Percentiles rank a stretch among this genome's conserved stretches.
These are phyloP conservation scores for Scleropages formosus DNA, from an alignment of 2,797 vertebrate species.

Conservation along the genomic window DNA sequence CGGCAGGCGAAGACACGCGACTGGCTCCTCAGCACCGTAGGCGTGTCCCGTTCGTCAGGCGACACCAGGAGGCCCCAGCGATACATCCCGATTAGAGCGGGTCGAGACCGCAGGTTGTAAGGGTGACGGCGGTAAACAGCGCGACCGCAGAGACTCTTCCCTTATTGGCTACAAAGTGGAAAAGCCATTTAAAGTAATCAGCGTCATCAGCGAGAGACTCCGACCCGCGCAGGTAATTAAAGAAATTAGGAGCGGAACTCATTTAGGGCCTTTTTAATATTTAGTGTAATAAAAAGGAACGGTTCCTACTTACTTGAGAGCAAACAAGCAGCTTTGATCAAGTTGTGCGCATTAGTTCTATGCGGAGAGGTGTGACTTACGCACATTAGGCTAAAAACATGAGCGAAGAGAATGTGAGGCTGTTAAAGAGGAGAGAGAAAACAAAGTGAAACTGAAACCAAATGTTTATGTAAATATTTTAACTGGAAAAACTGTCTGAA, in stretches of 20 bases:
- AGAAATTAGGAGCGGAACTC: background rate
- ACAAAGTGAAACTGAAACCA: background rate
- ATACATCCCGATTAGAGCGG: too few relatives aligned
- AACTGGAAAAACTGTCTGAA: background rate
- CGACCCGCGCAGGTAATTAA: constrained; percentile 11
- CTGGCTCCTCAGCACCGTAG: too few relatives aligned
- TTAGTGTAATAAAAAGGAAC: background rate
- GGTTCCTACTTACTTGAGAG: background rate
- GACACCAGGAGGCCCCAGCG: too few relatives aligned
- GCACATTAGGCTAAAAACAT: background rate
- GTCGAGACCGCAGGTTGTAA: too few relatives aligned
- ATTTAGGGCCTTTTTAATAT: background rate
- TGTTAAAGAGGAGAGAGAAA: background rate
- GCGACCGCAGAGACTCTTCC: too few relatives aligned
- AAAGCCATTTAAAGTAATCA: constrained; percentile 11
- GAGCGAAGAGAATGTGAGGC: background rate
- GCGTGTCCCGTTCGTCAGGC: too few relatives aligned
- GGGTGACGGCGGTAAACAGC: too few relatives aligned
- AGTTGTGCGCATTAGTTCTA: background rate
- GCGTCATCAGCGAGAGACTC: background rate
- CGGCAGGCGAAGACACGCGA: too few relatives aligned
- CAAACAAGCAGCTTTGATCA: background rate
- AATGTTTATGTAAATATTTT: background rate
- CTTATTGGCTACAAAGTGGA: too few relatives aligned
- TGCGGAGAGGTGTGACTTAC: background rate